Evolutionary conservation across 2,113 vertebrate species (phyloP), one percentile per base, ranked within the genome.

Genomic region (Chascanopsetta lugubris): DNA sequence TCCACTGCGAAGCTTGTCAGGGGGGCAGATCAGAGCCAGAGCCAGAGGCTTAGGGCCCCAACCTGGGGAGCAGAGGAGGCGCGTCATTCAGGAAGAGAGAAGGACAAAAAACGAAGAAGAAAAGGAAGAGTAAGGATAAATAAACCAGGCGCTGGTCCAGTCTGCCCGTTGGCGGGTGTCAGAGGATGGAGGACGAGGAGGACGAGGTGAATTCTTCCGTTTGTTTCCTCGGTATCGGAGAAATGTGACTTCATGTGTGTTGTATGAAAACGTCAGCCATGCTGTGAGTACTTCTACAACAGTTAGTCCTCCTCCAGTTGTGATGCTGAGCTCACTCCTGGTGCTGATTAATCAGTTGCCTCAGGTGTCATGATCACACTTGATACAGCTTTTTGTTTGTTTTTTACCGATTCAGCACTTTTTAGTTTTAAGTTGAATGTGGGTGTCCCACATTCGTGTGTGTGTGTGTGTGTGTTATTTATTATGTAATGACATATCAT

Each of bases 111-210:
- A 50, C 18, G 6, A 42, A 34, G 10, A 40, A 32, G 2, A 36
- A 49, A 49, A 26, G 15, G 17, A 68, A 8, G 45, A 53, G 13
- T 13, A 38, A 38, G 32, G 12, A 57, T 45, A 26, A 69, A n/a
- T n/a, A 64, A 55, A 34, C 13, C 3, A 63, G 24, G 36, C 9
- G 47, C 17, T 5, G 3, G 11, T 48, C 25, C 13, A 15, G 5
- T 15, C 58, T 54, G 5, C 6, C 27, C 17, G 24, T 58, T 54
- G 17, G 22, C 2, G 18, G 3, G 8, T 24, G 60, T 55, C 1
- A 21, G 21, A 67, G 51, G 38, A 91, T 89, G 89, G 85, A 86
- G 17, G 81, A 85, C 51, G 85, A 84, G 15, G 84, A 90, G 20
- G 85, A 88, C 9, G 70, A 89, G 89, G 89, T 89, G 74, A 87